Evolutionary conservation across 2,888 invertebrate genomes (phyloP), one percentile per base, ranked within the genome.

Genomic region (Deilephila elpenor): DNA sequence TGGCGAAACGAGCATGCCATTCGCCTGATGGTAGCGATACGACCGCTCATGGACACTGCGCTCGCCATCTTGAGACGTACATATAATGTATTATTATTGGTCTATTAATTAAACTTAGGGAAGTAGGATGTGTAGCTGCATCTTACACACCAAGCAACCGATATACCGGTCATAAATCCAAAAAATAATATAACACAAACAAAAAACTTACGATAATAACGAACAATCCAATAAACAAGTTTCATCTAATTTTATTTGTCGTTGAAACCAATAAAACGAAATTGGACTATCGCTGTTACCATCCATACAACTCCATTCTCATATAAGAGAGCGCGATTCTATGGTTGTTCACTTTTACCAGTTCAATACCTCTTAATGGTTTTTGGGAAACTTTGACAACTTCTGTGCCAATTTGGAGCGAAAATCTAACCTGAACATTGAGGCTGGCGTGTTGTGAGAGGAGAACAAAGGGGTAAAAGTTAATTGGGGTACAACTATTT

Each of bases 221-320:
- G 20, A 72, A 59, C 25, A 64, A 72, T 64, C 37, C 64, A 64
- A 64, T 72, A 72, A 64, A 72, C 20, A 71, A 17, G 19, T 72
- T 72, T 62, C 62, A 59, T 72, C 37, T 34, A 72, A 72, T 72
- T 72, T 56, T 72, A 64, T 72, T 64, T 72, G 56, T 20, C 64
- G 72, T 37, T 72, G 37, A 59, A 72, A 56, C 56, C 53, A 32
- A 62, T 72, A 59, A 62, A 62, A 53, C 32, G 53, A 53, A 32
- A 72, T 72, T 72, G 61, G 29, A 62, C 32, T 25, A 32, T 59
- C 60, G 29, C 20, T 14, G n/a, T 44, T 44, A 25, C 64, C 44
- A 20, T 56, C 44, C 20, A 67, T 44, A 17, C 64, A 64, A 37
- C 20, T 64, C 20, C 11, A 44, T 44, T 67, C 64, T 67, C 64